Evolutionary conservation across 92 coral and sea anemone species (phyloP), one percentile per base, ranked within the genome.

Genomic region (Desmophyllum pertusum): DNA sequence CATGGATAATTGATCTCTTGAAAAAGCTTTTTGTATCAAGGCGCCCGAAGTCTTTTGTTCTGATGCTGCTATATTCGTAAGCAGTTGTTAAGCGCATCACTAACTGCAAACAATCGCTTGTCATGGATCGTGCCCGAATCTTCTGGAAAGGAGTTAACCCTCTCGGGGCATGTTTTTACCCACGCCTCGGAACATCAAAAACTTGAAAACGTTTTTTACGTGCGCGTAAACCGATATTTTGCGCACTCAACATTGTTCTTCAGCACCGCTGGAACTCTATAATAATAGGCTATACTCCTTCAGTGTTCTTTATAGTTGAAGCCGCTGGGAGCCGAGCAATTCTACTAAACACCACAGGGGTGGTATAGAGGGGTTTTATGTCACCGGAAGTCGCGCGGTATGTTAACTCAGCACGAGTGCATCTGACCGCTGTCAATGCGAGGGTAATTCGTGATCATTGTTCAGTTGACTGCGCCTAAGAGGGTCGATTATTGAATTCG

Each of bases 401-500:
- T 57, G 79, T 41, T 46, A 57, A 72, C 86, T 25, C 78, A 51
- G 78, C 86, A 82, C 70, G 79, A 82, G 61, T 43, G 70, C 27
- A 40, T 61, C 79, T 53, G 37, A 59, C 57, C 71, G 78, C 79
- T 82, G 86, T 82, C 86, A 82, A 72, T 73, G 78, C 67, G 41
- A 80, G 76, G 72, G 27, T 27, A 71, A 72, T 55, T 81, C 79
- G 86, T 72, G 86, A 82, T 73, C 86, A 82, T 82, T 82, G 86
- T 82, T 61, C 71, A 30, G 70, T 71, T 39, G 70, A 82, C 83
- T 78, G 83, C 83, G 74, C 74, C 72, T 77, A 42, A 65, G 70
- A 70, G 61, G 75, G 85, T 38, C 77, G 36, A 52, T 51, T 51
- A 76, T 38, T 76, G 65, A 52, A 55, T 70, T 69, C 65, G 67